Percentiles rank a stretch among this genome's conserved stretches.
Evolutionary conservation across 2,888 invertebrate genomes (phyloP).

Genomic region (Dendrolimus houi): DNA sequence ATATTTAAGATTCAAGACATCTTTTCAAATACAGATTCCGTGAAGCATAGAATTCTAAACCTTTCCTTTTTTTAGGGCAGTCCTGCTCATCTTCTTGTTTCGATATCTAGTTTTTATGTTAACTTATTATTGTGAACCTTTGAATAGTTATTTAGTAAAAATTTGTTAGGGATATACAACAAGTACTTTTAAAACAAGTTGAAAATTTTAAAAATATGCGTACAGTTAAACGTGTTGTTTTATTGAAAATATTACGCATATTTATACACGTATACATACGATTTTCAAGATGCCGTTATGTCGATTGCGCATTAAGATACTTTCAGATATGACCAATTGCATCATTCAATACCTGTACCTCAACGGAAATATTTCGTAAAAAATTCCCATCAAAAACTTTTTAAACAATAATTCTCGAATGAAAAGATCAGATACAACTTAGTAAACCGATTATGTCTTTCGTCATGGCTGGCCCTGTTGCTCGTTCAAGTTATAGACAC

Average conservation of each 20-base stretch:
- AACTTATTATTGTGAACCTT: background rate
- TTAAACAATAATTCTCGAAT: background rate
- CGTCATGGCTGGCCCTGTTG: slow-evolving; percentile 34
- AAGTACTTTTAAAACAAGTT: too few species aligned
- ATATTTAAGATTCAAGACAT: slow-evolving; percentile 40
- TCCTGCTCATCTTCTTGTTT: background rate
- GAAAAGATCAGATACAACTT: slow-evolving; percentile 9
- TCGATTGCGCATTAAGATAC: too few species aligned
- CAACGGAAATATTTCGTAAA: too few species aligned
- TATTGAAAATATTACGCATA: too few species aligned
- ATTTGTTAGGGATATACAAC: too few species aligned
- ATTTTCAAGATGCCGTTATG: too few species aligned
- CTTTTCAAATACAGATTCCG: slow-evolving; percentile 25
- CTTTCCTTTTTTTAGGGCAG: slow-evolving; percentile 28
- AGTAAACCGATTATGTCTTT: slow-evolving; percentile 14
- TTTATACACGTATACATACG: too few species aligned
- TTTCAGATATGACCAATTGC: too few species aligned
- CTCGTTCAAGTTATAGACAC: slow-evolving; percentile 30
- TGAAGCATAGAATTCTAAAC: slow-evolving; percentile 21
- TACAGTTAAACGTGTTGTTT: too few species aligned
- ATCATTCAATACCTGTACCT: too few species aligned
- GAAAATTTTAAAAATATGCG: too few species aligned
- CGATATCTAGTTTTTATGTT: background rate
- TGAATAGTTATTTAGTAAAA: background rate
- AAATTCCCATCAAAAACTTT: background rate